These are phyloP conservation scores for Drosophila parabipectinata DNA, from an alignment of 1,140 invertebrate species.

Conservation along the genomic window DNA sequence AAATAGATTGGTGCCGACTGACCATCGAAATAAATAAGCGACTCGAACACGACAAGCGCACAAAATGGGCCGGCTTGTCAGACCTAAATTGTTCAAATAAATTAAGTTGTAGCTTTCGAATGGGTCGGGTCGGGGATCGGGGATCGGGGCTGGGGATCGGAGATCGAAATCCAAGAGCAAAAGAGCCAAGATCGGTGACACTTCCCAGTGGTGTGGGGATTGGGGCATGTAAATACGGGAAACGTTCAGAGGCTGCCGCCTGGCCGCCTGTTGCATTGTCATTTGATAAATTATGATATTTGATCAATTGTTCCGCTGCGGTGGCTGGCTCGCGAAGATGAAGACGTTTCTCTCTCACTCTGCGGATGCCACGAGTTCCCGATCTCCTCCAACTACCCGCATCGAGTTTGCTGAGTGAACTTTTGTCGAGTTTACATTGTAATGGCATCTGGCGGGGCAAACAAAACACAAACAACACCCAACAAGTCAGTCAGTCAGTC, in stretches of 20 bases:
- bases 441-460: constrained; percentile 78
- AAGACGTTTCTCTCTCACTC: constrained; percentile 50
- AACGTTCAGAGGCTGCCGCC: constrained; percentile 68
- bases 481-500: constrained; percentile 28
- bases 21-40: constrained; percentile 76
- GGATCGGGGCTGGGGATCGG: constrained; percentile 6
- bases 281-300: constrained; percentile 83
- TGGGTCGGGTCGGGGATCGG: constrained; percentile 21
- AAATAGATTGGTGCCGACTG: constrained; percentile 66
- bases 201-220: constrained; percentile 59
- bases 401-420: constrained; percentile 69
- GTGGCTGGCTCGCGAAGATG: constrained; percentile 31
- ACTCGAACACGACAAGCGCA: constrained; percentile 30
- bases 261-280: constrained; percentile 68
- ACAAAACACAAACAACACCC: constrained; percentile 50
- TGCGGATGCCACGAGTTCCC: constrained; percentile 3
- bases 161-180: constrained; percentile 17
- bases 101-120: constrained; percentile 82
- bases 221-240: constrained; percentile 76
- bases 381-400: neutral
- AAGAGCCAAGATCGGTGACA: constrained; percentile 1
- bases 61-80: constrained; percentile 54
- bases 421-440: constrained; percentile 82
- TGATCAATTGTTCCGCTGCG: constrained; percentile 78
- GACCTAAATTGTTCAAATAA: constrained; percentile 82